phyloP scores from a whole-genome alignment of 2,797 vertebrate genomes.

The Dermochelys coriacea region DNA sequence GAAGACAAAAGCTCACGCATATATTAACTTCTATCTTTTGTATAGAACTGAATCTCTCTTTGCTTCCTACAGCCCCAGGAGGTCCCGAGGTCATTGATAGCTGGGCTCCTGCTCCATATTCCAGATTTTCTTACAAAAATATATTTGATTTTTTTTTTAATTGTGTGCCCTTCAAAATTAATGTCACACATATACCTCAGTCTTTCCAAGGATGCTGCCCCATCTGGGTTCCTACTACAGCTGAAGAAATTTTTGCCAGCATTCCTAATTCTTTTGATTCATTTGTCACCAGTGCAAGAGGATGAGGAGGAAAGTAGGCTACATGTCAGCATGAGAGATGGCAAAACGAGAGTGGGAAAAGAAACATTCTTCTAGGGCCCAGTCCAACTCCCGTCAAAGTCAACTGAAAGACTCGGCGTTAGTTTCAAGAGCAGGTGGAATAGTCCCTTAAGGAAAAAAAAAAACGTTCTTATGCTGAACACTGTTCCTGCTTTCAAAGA shows the following conservation, averaged over 20 bases:
- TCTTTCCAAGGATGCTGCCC: not conserved
- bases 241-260: not conserved
- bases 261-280: not conserved
- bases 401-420: not conserved
- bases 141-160: not conserved
- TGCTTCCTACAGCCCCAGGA: not conserved
- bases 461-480: not conserved
- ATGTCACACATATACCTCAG: not conserved
- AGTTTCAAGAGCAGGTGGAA: not conserved
- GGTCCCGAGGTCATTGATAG: not conserved
- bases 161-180: not conserved
- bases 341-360: not conserved
- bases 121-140: not conserved
- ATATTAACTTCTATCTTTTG: constrained; percentile 42
- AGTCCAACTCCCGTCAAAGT: not conserved
- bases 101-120: not conserved
- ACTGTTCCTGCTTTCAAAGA: not conserved
- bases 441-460: not conserved
- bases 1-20: constrained; percentile 21
- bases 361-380: not conserved
- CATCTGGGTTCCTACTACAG: not conserved
- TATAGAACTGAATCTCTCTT: not conserved
- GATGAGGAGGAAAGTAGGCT: not conserved
- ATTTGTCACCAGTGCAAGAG: not conserved
- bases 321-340: not conserved